Evolutionary conservation across 1,140 invertebrate genomes (phyloP).

Genomic region (Scaptodrosophila lebanonensis): DNA sequence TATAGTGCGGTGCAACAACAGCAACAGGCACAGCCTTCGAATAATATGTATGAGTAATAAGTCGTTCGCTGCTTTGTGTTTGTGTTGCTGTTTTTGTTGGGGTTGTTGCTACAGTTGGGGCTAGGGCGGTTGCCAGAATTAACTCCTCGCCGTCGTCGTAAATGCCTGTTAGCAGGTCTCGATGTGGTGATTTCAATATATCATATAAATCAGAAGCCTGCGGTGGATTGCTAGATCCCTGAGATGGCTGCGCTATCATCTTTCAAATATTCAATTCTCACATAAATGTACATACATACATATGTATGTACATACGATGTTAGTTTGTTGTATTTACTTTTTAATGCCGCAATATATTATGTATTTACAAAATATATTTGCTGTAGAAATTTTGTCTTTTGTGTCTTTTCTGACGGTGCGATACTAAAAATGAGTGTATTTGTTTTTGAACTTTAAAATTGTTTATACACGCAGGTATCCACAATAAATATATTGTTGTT

Average conservation of each 20-base stretch:
- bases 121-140: too few relatives aligned
- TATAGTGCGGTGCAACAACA: neutral
- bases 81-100: neutral
- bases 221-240: neutral
- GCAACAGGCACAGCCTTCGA: neutral
- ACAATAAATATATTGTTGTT: neutral
- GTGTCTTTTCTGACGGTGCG: too few relatives aligned
- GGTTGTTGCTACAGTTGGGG: neutral
- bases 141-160: too few relatives aligned
- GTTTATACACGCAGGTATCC: neutral
- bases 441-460: neutral
- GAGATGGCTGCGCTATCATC: too few relatives aligned
- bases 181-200: neutral
- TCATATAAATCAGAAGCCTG: neutral
- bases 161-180: too few relatives aligned
- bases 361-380: too few relatives aligned
- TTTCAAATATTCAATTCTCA: too few relatives aligned
- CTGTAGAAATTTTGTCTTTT: too few relatives aligned
- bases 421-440: neutral
- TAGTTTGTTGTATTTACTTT: neutral
- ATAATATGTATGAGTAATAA: neutral
- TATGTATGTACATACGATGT: too few relatives aligned
- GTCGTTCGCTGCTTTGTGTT: too few relatives aligned
- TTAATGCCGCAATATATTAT: neutral
- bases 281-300: too few relatives aligned